Percentiles rank a stretch among this genome's conserved stretches.
These are phyloP conservation scores for Aleiodes testaceus DNA, from an alignment of 2,888 invertebrate species.

Conservation along the genomic window DNA sequence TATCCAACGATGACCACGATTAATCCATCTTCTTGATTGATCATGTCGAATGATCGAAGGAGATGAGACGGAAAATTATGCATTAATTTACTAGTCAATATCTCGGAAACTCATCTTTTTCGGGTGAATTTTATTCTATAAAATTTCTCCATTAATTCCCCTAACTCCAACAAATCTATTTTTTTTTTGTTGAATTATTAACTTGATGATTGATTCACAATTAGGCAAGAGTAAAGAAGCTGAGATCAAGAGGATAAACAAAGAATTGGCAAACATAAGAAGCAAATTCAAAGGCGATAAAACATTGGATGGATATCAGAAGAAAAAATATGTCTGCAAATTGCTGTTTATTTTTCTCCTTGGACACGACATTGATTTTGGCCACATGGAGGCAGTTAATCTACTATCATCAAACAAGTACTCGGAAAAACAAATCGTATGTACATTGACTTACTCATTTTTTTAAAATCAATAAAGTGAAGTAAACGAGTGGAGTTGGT, in stretches of 20 bases:
- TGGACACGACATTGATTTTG: conserved; percentile 99
- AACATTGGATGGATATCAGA: conserved; percentile 99
- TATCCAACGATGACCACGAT: too few relatives aligned
- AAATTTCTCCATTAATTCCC: not conserved
- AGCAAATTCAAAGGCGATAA: conserved; percentile 99
- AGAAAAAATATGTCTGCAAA: conserved; percentile 99
- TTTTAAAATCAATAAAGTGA: too few relatives aligned
- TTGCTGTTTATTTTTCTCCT: conserved; percentile 98
- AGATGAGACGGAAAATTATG: too few relatives aligned
- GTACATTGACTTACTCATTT: conserved; percentile 59
- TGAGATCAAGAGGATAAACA: conserved; percentile 99
- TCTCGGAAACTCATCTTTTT: not conserved
- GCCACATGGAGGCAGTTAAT: conserved; percentile 99
- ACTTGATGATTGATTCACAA: conserved; percentile 33
- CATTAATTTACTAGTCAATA: too few relatives aligned
- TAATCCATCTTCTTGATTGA: too few relatives aligned
- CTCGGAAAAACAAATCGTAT: conserved; percentile 99
- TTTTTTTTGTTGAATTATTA: not conserved
- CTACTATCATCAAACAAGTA: conserved; percentile 99
- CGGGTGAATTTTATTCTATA: not conserved
- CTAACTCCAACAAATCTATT: not conserved
- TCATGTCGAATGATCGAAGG: too few relatives aligned
- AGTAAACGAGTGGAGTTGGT: too few relatives aligned
- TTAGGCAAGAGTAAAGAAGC: conserved; percentile 99
- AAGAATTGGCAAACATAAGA: conserved; percentile 98